Evolutionary conservation across 2,797 vertebrate species (phyloP).

Genomic region (Lates japonicus): DNA sequence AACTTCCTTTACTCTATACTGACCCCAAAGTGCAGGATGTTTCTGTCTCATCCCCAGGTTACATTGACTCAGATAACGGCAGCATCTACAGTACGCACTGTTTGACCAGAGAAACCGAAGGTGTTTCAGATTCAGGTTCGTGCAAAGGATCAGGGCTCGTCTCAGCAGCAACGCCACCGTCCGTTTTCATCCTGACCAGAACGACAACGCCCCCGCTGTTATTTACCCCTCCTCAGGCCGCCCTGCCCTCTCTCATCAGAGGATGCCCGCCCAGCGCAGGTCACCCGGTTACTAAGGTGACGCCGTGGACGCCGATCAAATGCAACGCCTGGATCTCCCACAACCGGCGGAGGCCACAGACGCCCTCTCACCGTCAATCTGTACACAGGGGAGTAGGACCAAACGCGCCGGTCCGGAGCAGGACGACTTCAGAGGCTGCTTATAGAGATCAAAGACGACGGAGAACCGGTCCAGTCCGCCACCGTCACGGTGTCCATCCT

Average conservation of each 20-base stretch:
- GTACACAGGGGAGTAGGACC: slow-evolving; percentile 89
- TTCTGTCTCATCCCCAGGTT: slow-evolving; percentile 88
- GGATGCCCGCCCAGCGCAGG: slow-evolving; percentile 75
- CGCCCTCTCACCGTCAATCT: slow-evolving; percentile 83
- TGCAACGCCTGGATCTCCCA: slow-evolving; percentile 92
- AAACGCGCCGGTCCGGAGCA: slow-evolving; percentile 79
- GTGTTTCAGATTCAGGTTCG: slow-evolving; percentile 82
- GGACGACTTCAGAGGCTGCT: slow-evolving; percentile 85
- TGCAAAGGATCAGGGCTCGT: slow-evolving; percentile 81
- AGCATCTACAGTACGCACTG: slow-evolving; percentile 86
- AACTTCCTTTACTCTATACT: slow-evolving; percentile 83
- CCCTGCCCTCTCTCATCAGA: slow-evolving; percentile 80
- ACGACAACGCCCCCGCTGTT: slow-evolving; percentile 83
- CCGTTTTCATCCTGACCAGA: slow-evolving; percentile 83
- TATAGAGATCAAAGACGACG: slow-evolving; percentile 83
- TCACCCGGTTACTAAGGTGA: slow-evolving; percentile 85
- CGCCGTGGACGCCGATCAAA: slow-evolving; percentile 90
- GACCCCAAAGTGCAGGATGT: slow-evolving; percentile 82
- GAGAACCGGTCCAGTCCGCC: slow-evolving; percentile 77
- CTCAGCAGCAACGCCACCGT: slow-evolving; percentile 82
- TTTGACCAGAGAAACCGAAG: slow-evolving; percentile 86
- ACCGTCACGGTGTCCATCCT: slow-evolving; percentile 79
- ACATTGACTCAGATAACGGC: slow-evolving; percentile 89
- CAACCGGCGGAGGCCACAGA: slow-evolving; percentile 84
- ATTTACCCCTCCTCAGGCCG: slow-evolving; percentile 82